Evolutionary conservation across 2,888 invertebrate genomes (phyloP), one percentile per base, ranked within the genome.

Genomic region (Neoaliturus tenellus): DNA sequence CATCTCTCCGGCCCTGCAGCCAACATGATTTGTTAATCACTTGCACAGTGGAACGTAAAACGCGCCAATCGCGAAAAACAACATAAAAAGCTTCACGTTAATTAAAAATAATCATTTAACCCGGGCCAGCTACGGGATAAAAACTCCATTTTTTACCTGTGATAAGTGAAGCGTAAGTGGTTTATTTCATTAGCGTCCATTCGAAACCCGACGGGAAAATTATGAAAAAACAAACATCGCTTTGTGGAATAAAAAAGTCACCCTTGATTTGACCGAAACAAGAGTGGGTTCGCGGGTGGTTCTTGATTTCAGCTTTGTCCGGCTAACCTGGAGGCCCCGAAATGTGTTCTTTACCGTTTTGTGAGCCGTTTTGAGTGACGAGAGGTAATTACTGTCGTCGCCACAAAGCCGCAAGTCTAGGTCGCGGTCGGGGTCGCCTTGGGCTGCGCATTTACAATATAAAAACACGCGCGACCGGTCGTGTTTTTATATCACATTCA

Each of bases 111-210:
- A 62, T 62, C 62, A 62, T 62, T 62, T 62, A 25, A 12, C 62
- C 62, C 28, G 28, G 28, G 62, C 28, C 62, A 31, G 62, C 62
- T 23, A 14, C 67, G 67, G 67, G 71, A 8, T 20, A 33, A 78
- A 78, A 75, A 44, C 10, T 51, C 20, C 55, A 31, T 55, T 78
- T 75, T 78, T 78, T 55, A 78, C 55, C 78, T 55, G 78, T 55
- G 78, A 35, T 51, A 78, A 55, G 78, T 55, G 78, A 78, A 6
- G 51, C 55, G 78, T 78, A 78, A 78, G 78, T 78, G 78, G 78
- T 78, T 78, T 55, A 78, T 78, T 78, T 51, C 78, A 78, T 78
- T 78, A 78, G 23, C 51, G 17, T 78, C 33, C 28, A n/a, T 48
- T 48, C 1, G 39, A 33, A 69, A n/a, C 69, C 75, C 44, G 71